Percentiles rank a stretch among this genome's conserved stretches.
Evolutionary conservation across 2,888 invertebrate species (phyloP).

Genomic region (Podotricha telesiphe): DNA sequence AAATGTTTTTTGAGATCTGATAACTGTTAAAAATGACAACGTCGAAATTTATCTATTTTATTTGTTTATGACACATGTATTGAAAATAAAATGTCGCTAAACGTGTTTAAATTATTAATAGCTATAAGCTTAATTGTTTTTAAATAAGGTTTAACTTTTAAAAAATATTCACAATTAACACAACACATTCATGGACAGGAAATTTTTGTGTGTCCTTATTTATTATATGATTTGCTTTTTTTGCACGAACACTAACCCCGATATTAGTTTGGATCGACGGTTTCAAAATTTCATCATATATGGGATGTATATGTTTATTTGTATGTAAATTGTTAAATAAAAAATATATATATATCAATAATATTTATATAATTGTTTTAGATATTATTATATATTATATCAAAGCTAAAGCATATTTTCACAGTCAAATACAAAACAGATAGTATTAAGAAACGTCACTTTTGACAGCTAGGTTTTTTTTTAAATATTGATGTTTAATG

Average conservation of each 20-base stretch:
- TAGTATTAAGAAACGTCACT: constrained; percentile 3
- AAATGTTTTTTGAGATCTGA: no score
- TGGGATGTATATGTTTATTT: constrained; percentile 3
- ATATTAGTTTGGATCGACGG: constrained; percentile 18
- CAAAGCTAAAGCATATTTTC: neutral
- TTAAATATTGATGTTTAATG: constrained; percentile 28
- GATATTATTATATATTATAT: neutral
- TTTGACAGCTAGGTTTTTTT: constrained; percentile 11
- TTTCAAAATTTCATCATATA: constrained; percentile 11
- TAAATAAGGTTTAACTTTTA: neutral
- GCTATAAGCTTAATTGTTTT: neutral
- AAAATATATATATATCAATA: constrained; percentile 6
- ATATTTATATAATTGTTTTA: neutral
- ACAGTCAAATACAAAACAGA: constrained; percentile 7
- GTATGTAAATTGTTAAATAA: neutral
- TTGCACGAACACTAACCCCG: constrained; percentile 72
- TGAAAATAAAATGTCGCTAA: no score
- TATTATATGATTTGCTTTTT: constrained; percentile 53
- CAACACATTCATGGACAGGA: constrained; percentile 80
- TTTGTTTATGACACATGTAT: no score
- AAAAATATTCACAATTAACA: constrained; percentile 54
- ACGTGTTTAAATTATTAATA: neutral
- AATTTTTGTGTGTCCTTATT: constrained; percentile 51
- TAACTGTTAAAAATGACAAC: no score
- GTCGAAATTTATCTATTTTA: no score